Conservation (phyloP, 2,888 invertebrate species). For the Himalopsyche tibetana region DNA sequence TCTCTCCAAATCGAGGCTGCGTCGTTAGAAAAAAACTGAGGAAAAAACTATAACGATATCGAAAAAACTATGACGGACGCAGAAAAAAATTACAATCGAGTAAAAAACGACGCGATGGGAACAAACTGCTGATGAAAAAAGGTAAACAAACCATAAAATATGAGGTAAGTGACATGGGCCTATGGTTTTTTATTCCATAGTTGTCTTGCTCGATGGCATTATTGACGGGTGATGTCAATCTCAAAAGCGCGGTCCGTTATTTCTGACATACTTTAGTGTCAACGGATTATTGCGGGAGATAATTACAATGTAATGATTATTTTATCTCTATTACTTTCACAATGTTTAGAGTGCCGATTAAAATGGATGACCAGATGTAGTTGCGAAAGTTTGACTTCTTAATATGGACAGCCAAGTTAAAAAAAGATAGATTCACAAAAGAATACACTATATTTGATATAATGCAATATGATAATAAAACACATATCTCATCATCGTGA, state of each 20-base stretch:
- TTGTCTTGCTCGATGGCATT: slow-evolving; percentile 29
- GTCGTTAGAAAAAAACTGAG: not conserved
- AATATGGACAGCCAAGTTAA: no score
- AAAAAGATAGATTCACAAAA: no score
- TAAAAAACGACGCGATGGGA: slow-evolving; percentile 32
- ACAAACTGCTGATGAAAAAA: slow-evolving; percentile 50
- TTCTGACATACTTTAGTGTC: not conserved
- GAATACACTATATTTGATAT: no score
- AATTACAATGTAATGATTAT: no score
- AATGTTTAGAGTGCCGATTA: no score
- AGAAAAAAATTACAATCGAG: slow-evolving; percentile 40
- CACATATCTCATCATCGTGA: no score
- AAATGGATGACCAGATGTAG: no score
- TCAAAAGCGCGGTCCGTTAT: not conserved
- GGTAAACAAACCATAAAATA: slow-evolving; percentile 62
- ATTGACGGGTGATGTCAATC: not conserved
- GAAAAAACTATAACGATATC: slow-evolving; percentile 43
- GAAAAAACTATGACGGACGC: slow-evolving; percentile 38
- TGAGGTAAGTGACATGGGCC: slow-evolving; percentile 61
- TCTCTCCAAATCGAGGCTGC: slow-evolving; percentile 37
- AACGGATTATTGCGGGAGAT: no score
- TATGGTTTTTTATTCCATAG: slow-evolving; percentile 43
- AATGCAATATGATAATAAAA: no score
- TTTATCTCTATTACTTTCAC: no score
- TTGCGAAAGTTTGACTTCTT: no score